These are phyloP conservation scores for Phylloscopus trochiloides DNA, from an alignment of 2,113 vertebrate genomes.

Conservation along the genomic window DNA sequence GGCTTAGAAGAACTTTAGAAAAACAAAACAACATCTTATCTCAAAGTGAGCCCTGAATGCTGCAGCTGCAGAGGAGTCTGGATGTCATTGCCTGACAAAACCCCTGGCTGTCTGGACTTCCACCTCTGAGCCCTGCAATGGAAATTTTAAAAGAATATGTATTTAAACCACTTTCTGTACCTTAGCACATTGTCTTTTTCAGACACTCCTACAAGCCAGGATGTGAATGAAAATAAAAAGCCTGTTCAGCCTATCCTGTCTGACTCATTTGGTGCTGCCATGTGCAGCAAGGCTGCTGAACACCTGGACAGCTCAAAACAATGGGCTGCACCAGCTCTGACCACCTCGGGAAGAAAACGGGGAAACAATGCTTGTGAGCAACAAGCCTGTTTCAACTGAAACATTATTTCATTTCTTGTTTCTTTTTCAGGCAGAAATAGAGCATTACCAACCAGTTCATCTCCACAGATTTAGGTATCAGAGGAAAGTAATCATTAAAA, in stretches of 20 bases:
- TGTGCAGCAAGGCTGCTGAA: not conserved
- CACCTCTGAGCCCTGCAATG: not conserved
- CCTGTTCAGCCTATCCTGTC: not conserved
- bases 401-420: not conserved
- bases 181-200: not conserved
- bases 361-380: not conserved
- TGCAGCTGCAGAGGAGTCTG: not conserved
- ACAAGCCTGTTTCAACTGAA: not conserved
- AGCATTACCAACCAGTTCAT: not conserved
- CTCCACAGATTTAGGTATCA: rapidly evolving
- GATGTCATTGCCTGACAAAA: not conserved
- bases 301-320: not conserved
- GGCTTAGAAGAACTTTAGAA: no score
- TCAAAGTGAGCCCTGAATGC: not conserved
- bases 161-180: not conserved
- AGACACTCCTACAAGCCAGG: not conserved
- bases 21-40: not conserved
- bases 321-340: not conserved
- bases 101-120: not conserved
- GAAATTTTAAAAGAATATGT: not conserved
- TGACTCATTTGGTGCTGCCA: not conserved
- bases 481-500: not conserved
- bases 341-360: not conserved
- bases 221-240: not conserved
- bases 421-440: not conserved